Conservation (phyloP, 2,797 vertebrate species). For the Poeciliopsis infans region DNA sequence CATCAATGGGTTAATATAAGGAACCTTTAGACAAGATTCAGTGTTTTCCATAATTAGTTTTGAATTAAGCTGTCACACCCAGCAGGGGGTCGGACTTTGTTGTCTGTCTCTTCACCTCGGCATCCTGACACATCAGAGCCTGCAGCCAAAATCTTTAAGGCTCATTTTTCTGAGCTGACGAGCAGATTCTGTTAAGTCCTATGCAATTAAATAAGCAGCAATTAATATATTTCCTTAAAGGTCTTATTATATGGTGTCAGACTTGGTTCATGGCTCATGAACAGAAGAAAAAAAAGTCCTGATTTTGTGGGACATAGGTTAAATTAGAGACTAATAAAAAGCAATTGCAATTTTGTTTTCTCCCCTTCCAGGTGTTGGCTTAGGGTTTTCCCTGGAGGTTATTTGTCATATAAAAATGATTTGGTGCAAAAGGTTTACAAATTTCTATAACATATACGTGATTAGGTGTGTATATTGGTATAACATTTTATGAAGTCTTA, state of each 20-base stretch:
- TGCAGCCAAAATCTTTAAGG: conserved; percentile 42
- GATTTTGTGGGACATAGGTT: background rate
- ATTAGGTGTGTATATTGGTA: background rate
- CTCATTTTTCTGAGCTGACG: conserved; percentile 35
- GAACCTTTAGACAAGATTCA: conserved; percentile 37
- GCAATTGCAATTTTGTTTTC: background rate
- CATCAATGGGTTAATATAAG: conserved; percentile 20
- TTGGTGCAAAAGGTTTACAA: background rate
- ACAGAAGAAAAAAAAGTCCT: background rate
- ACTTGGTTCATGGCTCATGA: conserved; percentile 19
- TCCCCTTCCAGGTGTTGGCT: background rate
- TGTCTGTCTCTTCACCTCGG: conserved; percentile 52
- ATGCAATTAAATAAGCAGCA: background rate
- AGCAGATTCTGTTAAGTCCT: conserved; percentile 46
- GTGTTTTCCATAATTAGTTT: conserved; percentile 51
- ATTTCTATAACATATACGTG: background rate
- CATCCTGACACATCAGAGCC: conserved; percentile 45
- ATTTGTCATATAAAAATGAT: background rate
- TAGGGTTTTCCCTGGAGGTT: background rate
- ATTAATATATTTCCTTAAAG: conserved; percentile 27
- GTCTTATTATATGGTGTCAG: conserved; percentile 22
- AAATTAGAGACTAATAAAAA: background rate
- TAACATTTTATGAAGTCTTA: background rate
- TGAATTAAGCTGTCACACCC: conserved; percentile 52
- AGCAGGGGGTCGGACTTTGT: conserved; percentile 32